Evolutionary conservation across 2,113 vertebrate species (phyloP).

Genomic region (Tragelaphus buxtoni): DNA sequence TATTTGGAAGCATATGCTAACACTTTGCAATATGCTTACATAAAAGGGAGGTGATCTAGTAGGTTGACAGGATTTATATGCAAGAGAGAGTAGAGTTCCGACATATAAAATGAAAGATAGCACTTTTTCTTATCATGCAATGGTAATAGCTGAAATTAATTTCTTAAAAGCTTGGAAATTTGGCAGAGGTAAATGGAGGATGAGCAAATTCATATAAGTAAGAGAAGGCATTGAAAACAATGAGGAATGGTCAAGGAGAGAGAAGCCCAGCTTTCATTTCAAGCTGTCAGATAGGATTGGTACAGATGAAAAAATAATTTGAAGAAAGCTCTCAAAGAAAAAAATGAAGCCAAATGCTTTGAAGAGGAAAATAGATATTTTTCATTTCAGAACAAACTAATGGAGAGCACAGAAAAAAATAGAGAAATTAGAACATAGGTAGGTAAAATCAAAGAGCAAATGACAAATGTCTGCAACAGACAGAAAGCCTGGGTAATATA

Average conservation of each 20-base stretch:
- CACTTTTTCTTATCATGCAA: slow-evolving; percentile 40
- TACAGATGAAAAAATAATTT: slow-evolving; percentile 59
- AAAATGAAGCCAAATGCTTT: slow-evolving; percentile 57
- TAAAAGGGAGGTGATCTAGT: slow-evolving; percentile 30
- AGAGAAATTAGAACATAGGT: slow-evolving; percentile 42
- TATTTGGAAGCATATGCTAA: slow-evolving; percentile 42
- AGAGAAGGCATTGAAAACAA: slow-evolving; percentile 28
- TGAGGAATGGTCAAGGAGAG: slow-evolving; percentile 42
- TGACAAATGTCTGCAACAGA: slow-evolving; percentile 27
- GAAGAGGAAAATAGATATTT: slow-evolving; percentile 48
- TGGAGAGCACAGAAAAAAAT: slow-evolving; percentile 19
- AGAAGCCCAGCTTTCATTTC: slow-evolving; percentile 45
- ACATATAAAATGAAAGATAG: slow-evolving; percentile 52
- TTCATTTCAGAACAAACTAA: slow-evolving; percentile 51
- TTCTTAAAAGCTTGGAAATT: slow-evolving; percentile 66
- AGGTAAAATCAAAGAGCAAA: slow-evolving; percentile 41
- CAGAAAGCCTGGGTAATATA: not conserved
- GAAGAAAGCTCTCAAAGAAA: slow-evolving; percentile 63
- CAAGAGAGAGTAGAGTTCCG: slow-evolving; percentile 6
- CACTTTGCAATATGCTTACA: slow-evolving; percentile 38
- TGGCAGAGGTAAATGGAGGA: slow-evolving; percentile 45
- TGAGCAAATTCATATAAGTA: slow-evolving; percentile 48
- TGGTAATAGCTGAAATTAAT: slow-evolving; percentile 68
- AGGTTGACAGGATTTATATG: slow-evolving; percentile 54
- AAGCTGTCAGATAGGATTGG: slow-evolving; percentile 49